Evolutionary conservation across 1,140 invertebrate species (phyloP).

Genomic region (Battus philenor): DNA sequence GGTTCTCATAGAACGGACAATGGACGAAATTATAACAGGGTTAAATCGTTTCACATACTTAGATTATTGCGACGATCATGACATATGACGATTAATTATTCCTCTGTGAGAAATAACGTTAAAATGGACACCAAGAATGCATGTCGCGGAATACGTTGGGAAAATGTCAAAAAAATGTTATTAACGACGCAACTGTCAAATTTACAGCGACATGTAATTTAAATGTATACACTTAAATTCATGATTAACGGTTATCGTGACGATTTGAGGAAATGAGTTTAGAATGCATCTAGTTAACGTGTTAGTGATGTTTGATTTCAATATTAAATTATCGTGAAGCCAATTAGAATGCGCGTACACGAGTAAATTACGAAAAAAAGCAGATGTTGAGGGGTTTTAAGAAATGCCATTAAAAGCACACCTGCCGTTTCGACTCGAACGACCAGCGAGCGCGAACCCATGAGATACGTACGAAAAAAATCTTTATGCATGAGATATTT

Average conservation of each 20-base stretch:
- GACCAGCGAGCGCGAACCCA: slow-evolving; percentile 20
- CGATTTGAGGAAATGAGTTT: no score
- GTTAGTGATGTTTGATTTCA: slow-evolving; percentile 33
- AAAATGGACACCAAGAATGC: slow-evolving; percentile 17
- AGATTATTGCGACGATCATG: slow-evolving; percentile 66
- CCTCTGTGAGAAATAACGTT: slow-evolving; percentile 41
- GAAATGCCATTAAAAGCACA: slow-evolving; percentile 54
- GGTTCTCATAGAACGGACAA: slow-evolving; percentile 75
- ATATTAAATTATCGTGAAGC: slow-evolving; percentile 38
- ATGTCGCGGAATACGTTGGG: no score
- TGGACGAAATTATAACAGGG: slow-evolving; percentile 69
- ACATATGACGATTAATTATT: slow-evolving; percentile 69
- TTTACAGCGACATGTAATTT: no score
- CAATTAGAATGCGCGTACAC: slow-evolving; percentile 58
- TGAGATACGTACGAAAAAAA: no score
- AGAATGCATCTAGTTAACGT: no score
- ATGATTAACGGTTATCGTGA: no score
- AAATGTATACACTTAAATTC: no score
- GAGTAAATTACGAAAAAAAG: slow-evolving; percentile 60
- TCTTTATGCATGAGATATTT: no score
- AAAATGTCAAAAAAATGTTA: slow-evolving; percentile 28
- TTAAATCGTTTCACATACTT: slow-evolving; percentile 71
- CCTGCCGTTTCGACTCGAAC: slow-evolving; percentile 53
- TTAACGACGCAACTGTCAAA: no score
- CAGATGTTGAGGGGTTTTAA: slow-evolving; percentile 62